These are phyloP conservation scores for Scotopteryx bipunctaria DNA, from an alignment of 2,888 invertebrate species.

Conservation along the genomic window DNA sequence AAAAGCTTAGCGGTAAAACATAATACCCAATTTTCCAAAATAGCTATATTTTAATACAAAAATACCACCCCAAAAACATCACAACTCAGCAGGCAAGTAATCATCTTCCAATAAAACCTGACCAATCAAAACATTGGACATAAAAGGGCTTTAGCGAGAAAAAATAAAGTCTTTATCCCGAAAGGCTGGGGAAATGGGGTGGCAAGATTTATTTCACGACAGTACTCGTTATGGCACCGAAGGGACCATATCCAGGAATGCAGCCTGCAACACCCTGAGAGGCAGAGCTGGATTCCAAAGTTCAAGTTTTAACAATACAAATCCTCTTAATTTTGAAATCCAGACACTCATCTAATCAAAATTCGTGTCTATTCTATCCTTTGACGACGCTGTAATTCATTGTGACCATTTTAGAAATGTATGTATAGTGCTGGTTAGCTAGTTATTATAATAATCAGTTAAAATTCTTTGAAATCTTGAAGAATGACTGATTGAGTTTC, in stretches of 20 bases:
- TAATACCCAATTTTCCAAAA: too few relatives aligned
- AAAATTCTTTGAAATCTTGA: too few relatives aligned
- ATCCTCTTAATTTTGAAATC: too few relatives aligned
- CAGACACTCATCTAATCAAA: too few relatives aligned
- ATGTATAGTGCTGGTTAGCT: too few relatives aligned
- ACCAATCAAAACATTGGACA: constrained; percentile 37
- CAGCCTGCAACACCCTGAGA: constrained; percentile 61
- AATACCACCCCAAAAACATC: constrained; percentile 9
- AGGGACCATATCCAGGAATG: constrained; percentile 69
- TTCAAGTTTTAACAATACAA: too few relatives aligned
- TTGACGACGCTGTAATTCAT: too few relatives aligned
- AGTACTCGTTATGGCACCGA: constrained; percentile 75
- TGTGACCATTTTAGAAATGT: too few relatives aligned
- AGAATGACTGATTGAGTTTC: too few relatives aligned
- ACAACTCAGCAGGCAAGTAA: constrained; percentile 38
- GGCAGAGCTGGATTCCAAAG: constrained; percentile 41
- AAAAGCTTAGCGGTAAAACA: too few relatives aligned
- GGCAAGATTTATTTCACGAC: constrained; percentile 80
- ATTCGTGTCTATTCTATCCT: too few relatives aligned
- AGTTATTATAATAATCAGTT: too few relatives aligned
- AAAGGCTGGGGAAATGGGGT: constrained; percentile 72
- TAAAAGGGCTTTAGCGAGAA: constrained; percentile 70
- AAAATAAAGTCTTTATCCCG: constrained; percentile 78
- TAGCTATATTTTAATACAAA: constrained; percentile 3
- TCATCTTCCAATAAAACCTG: constrained; percentile 58